These are phyloP conservation scores for Callopanchax toddi DNA, from an alignment of 2,113 vertebrate species.

Conservation along the genomic window DNA sequence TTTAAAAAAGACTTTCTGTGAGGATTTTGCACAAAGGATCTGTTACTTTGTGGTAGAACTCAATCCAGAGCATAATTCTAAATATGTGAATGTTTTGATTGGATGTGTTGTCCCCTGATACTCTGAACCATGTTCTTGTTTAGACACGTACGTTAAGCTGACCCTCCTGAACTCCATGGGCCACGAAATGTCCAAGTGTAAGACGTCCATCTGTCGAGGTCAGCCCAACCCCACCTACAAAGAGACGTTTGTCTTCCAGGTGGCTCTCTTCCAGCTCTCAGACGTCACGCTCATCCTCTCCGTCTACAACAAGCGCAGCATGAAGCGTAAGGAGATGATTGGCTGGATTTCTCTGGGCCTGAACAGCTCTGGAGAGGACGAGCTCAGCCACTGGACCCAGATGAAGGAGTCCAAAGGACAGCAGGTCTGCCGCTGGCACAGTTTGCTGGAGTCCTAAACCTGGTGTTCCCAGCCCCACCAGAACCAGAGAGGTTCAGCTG, in stretches of 20 bases:
- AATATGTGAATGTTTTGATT: too few species aligned
- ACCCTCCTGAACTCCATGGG: slow-evolving; percentile 98
- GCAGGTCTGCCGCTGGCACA: slow-evolving; percentile 96
- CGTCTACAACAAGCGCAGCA: slow-evolving; percentile 97
- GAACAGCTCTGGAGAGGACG: slow-evolving; percentile 97
- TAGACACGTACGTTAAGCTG: slow-evolving; percentile 97
- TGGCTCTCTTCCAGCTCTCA: slow-evolving; percentile 96
- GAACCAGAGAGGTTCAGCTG: not conserved
- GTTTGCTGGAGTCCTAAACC: slow-evolving; percentile 91
- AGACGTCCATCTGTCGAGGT: slow-evolving; percentile 94
- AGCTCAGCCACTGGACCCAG: slow-evolving; percentile 95
- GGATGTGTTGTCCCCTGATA: not conserved
- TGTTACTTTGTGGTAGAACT: not conserved
- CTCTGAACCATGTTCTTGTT: slow-evolving; percentile 13
- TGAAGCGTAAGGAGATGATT: slow-evolving; percentile 98
- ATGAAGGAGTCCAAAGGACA: slow-evolving; percentile 98
- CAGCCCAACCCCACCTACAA: slow-evolving; percentile 97
- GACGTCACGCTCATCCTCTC: slow-evolving; percentile 98
- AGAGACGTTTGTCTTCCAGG: slow-evolving; percentile 97
- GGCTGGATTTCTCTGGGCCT: slow-evolving; percentile 97
- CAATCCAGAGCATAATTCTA: not conserved
- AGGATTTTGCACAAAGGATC: slow-evolving; percentile 59
- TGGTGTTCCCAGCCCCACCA: too few species aligned
- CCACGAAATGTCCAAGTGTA: slow-evolving; percentile 99
- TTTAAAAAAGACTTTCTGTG: slow-evolving; percentile 6